Evolutionary conservation across 2,888 invertebrate species (phyloP), one percentile per base, ranked within the genome.

Genomic region (Melangyna quadrimaculata): DNA sequence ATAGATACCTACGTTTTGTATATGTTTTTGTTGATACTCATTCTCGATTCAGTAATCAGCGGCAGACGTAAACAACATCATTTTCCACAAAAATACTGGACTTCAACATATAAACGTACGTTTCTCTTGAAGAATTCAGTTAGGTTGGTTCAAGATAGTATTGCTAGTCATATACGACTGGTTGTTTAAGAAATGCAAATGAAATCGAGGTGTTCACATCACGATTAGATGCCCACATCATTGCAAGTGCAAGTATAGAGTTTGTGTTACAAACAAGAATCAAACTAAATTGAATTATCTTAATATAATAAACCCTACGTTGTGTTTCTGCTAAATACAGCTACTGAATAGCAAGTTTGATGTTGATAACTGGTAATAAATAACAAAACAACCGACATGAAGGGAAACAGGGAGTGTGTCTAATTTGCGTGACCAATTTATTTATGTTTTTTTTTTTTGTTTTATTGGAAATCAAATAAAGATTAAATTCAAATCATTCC

Each of bases 121-220:
- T n/a, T 40, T 40, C n/a, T 7, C 6, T 5, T 14, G 3, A 14
- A 48, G 22, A 19, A 48, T 24, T 51, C 12, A 24, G 22, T 48
- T 22, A 48, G 48, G 19, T 22, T 19, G 1, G 19, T 19, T 35
- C 14, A 6, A 57, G 19, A 19, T 35, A 19, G 27, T 43, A 27
- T 27, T 43, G 63, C 43, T 63, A 9, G 45, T 19, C 27, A 27
- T 63, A 63, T 19, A n/a, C n/a, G 43, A 63, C 43, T 43, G 0
- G 19, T 32, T 29, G 19, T 45, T 24, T 24, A 40, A 24, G 6
- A 40, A 29, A 65, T 65, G 65, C 65, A 65, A 65, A 65, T 65
- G 19, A 48, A 32, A 48, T 29, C 45, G 19, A 65, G 65, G 19
- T 48, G 12, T 29, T 45, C 45, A 19, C 45, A 32, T 19, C 37